Evolutionary conservation across 2,888 invertebrate species (phyloP), one percentile per base, ranked within the genome.

Genomic region (Rotaria socialis): DNA sequence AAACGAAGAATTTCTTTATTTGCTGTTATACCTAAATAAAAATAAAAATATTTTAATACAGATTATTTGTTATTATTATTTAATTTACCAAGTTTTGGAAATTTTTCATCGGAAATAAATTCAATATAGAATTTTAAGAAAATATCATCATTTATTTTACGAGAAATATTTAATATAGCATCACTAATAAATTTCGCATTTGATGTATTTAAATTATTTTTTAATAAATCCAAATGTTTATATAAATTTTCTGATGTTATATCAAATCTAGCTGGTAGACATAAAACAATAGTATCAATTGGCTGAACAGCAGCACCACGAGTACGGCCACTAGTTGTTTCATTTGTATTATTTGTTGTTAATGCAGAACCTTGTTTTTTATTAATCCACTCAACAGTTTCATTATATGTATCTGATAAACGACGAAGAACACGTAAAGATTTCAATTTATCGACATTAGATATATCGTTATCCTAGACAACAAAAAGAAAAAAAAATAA

Each of bases 1-100:
- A 80, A 43, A 80, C 75, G 75, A 80, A 80, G 75, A 47, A 80
- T 2, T 80, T 43, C 75, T 80, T 80, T 80, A n/a, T 80, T 80
- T 24, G 75, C 75, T 43, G 75, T 80, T 22, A 47, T 47, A 80
- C 75, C 75, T 80, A 11, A 47, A 74, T 24, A 22, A 16, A 27
- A 35, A 27, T 2, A 24, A 27, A 11, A 4, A 27, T 11, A 14
- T 16, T 47, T 47, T 0, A 35, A 35, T 2, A 67, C 0, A 35
- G 6, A 67, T 35, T n/a, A 27, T 24, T 27, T 7, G n/a, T n/a
- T 60, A 24, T 22, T 56, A 56, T 27, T 11, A 16, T 27, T 67
- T 14, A 16, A 27, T 27, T 43, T 22, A 80, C 75, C 75, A 43
- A 43, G 24, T 47, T 43, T 80, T 80, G 6, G 75, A 43, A 80